Evolutionary conservation across 2,113 vertebrate genomes (phyloP).

Genomic region (Ptychochromis oligacanthus): DNA sequence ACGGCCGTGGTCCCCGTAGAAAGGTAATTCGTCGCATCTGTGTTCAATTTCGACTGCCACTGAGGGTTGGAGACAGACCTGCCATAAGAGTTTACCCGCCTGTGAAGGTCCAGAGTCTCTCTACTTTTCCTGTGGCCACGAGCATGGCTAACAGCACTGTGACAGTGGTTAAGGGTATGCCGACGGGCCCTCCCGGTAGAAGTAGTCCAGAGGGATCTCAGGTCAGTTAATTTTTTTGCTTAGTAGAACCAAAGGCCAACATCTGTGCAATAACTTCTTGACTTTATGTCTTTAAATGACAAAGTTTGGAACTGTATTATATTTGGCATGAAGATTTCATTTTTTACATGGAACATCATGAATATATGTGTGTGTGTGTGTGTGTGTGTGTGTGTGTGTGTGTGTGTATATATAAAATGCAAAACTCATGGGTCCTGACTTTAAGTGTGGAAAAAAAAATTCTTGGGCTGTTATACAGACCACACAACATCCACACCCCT

Average conservation of each 20-base stretch:
- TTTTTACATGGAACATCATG: too few species aligned
- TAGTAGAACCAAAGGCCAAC: neutral
- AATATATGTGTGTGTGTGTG: too few species aligned
- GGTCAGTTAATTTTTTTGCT: conserved; percentile 71
- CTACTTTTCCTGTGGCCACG: conserved; percentile 81
- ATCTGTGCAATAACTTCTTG: neutral
- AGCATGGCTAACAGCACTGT: conserved; percentile 93
- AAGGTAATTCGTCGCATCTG: conserved; percentile 11
- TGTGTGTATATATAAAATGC: too few species aligned
- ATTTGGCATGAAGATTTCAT: neutral
- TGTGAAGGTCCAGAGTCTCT: conserved; percentile 81
- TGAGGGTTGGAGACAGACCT: neutral
- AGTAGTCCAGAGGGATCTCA: conserved; percentile 95
- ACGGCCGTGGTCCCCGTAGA: conserved; percentile 14
- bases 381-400: too few species aligned
- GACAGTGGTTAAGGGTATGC: conserved; percentile 82
- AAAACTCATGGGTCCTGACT: neutral
- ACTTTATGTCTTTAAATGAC: fast-evolving
- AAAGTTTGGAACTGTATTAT: neutral
- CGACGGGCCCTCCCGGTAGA: conserved; percentile 80
- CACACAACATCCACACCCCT: neutral
- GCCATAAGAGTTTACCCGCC: conserved; percentile 35
- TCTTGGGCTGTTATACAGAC: neutral
- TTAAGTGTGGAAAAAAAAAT: neutral
- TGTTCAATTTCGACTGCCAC: neutral